Percentiles rank a stretch among this genome's conserved stretches.
Evolutionary conservation across 2,113 vertebrate species (phyloP).

Genomic region (Callocephalon fimbriatum): DNA sequence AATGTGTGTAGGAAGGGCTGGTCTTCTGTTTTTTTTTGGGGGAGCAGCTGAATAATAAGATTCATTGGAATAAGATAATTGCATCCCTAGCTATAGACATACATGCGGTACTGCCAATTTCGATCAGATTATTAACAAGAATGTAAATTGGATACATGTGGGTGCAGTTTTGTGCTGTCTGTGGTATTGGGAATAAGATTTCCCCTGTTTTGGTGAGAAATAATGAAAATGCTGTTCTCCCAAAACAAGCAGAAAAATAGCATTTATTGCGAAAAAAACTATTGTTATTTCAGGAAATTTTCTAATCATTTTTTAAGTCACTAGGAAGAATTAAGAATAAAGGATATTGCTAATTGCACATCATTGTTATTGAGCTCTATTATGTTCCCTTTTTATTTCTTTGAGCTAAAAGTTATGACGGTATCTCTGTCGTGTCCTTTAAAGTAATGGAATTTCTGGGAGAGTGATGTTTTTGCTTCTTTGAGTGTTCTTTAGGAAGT

Average conservation of each 20-base stretch:
- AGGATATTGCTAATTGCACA: background rate
- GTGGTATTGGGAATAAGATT: background rate
- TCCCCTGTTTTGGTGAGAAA: background rate
- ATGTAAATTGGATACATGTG: background rate
- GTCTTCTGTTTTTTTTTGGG: background rate
- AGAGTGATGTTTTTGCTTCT: slow-evolving; percentile 3
- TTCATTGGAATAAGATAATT: background rate
- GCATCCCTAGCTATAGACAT: background rate
- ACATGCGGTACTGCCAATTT: background rate
- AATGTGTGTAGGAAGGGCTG: background rate
- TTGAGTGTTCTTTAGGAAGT: background rate
- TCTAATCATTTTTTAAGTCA: background rate
- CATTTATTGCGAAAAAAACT: background rate
- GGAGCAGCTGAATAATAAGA: background rate
- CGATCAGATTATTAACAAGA: background rate
- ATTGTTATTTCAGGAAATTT: background rate
- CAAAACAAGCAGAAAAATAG: background rate
- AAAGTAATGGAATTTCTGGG: slow-evolving; percentile 4
- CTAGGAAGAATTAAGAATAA: background rate
- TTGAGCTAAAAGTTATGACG: background rate
- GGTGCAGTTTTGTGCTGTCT: background rate
- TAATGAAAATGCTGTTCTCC: background rate
- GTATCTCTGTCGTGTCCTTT: background rate
- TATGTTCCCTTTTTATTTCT: background rate
- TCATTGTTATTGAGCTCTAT: background rate